Conservation (phyloP, 2,888 invertebrate species). For the Pammene fasciana region DNA sequence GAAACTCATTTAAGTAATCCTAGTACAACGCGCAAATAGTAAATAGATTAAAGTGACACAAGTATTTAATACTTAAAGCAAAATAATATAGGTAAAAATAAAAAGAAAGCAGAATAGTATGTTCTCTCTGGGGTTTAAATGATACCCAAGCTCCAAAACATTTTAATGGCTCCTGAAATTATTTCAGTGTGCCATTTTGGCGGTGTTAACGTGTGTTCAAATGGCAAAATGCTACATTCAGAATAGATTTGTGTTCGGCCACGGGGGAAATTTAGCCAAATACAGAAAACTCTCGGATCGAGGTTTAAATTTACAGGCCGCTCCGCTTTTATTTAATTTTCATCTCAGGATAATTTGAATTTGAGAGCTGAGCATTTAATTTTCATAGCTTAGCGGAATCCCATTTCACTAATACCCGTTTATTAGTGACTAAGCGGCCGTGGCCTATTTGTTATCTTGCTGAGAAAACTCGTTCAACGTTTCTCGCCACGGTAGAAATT, state of each 20-base stretch:
- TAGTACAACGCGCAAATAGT: too few relatives aligned
- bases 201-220: conserved; percentile 25
- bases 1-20: too few relatives aligned
- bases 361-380: conserved; percentile 67
- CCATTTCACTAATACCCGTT: conserved; percentile 65
- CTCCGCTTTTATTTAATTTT: conserved; percentile 68
- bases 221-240: conserved; percentile 30
- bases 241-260: conserved; percentile 44
- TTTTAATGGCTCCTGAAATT: conserved; percentile 8
- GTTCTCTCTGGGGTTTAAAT: background rate
- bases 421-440: conserved; percentile 69
- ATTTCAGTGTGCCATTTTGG: conserved; percentile 16
- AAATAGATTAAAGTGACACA: too few relatives aligned
- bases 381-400: conserved; percentile 70
- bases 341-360: conserved; percentile 66
- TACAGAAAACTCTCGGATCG: conserved; percentile 59
- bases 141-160: background rate
- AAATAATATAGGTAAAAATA: background rate
- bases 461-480: conserved; percentile 53
- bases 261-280: conserved; percentile 52
- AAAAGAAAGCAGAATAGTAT: background rate
- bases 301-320: conserved; percentile 61
- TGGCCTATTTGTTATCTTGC: conserved; percentile 69
- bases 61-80: too few relatives aligned
- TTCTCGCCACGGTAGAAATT: conserved; percentile 24